phyloP scores from a whole-genome alignment of 53 echinoderm and acorn worm species.

The Mesocentrotus franciscanus region DNA sequence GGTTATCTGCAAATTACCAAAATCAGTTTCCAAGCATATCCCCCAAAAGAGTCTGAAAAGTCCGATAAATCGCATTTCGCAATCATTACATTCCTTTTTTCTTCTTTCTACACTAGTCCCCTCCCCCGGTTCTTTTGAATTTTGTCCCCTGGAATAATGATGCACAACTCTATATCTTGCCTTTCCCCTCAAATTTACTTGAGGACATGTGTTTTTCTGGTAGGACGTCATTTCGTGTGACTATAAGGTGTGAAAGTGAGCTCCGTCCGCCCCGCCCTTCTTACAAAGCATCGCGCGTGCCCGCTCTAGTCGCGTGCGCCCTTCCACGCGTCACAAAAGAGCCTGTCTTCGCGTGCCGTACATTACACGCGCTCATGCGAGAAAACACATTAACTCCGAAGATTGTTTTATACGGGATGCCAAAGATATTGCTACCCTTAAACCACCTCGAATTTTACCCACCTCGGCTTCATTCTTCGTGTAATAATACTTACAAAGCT shows the following conservation, averaged over 20 bases:
- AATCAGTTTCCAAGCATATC: too few species aligned
- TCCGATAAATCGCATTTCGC: not conserved
- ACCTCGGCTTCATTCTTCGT: not conserved
- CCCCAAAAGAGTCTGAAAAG: not conserved
- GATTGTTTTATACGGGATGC: not conserved
- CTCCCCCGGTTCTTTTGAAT: not conserved
- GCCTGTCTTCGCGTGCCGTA: conserved; percentile 44
- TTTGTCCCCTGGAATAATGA: not conserved
- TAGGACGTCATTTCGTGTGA: conserved; percentile 5
- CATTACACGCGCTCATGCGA: conserved; percentile 37
- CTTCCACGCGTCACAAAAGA: conserved; percentile 55
- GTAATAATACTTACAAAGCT: conserved; percentile 21
- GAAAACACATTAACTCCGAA: not conserved
- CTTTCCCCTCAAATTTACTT: not conserved
- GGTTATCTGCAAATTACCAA: too few species aligned
- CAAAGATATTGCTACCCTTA: conserved; percentile 28
- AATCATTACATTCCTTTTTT: not conserved
- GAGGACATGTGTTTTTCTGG: not conserved
- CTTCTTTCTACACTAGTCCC: too few species aligned
- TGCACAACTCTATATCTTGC: not conserved
- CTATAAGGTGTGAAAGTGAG: conserved; percentile 41
- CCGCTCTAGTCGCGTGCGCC: conserved; percentile 30
- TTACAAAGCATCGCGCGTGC: conserved; percentile 46
- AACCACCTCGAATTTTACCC: not conserved
- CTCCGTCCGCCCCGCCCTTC: conserved; percentile 15